Percentiles rank a stretch among this genome's conserved stretches.
phyloP scores from a whole-genome alignment of 2,888 invertebrate genomes.

The Mystacides longicornis region DNA sequence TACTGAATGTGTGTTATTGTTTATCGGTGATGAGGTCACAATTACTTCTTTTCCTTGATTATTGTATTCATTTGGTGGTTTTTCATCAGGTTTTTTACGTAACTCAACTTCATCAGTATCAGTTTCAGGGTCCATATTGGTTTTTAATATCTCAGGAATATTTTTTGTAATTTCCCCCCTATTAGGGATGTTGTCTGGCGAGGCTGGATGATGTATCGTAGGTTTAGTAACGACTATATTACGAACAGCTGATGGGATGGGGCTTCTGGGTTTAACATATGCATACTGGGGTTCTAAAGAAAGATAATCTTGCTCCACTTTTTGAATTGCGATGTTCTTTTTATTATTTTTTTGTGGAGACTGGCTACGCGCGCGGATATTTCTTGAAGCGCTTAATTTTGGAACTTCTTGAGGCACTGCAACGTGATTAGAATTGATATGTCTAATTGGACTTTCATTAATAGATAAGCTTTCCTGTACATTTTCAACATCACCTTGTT shows the following conservation, averaged over 20 bases:
- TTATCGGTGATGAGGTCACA: constrained; percentile 16
- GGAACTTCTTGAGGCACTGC: background rate
- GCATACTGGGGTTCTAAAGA: background rate
- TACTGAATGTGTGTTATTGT: background rate
- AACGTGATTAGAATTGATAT: background rate
- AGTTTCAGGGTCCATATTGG: background rate
- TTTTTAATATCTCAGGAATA: background rate
- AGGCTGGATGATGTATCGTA: background rate
- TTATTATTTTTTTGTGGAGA: background rate
- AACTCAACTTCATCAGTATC: background rate
- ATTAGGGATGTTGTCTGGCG: too few species aligned
- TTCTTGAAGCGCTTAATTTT: background rate
- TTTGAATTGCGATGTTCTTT: background rate
- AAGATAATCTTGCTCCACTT: background rate
- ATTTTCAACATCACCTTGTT: background rate
- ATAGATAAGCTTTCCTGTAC: background rate
- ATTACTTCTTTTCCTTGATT: background rate
- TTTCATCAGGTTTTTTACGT: too few species aligned
- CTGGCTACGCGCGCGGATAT: background rate
- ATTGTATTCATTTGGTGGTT: background rate
- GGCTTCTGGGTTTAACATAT: background rate
- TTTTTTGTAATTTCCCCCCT: background rate
- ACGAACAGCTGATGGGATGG: background rate
- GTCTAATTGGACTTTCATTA: background rate
- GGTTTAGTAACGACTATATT: background rate